Percentiles rank a stretch among this genome's conserved stretches.
phyloP scores from a whole-genome alignment of 1,140 invertebrate species.

The Drosophila prosaltans region DNA sequence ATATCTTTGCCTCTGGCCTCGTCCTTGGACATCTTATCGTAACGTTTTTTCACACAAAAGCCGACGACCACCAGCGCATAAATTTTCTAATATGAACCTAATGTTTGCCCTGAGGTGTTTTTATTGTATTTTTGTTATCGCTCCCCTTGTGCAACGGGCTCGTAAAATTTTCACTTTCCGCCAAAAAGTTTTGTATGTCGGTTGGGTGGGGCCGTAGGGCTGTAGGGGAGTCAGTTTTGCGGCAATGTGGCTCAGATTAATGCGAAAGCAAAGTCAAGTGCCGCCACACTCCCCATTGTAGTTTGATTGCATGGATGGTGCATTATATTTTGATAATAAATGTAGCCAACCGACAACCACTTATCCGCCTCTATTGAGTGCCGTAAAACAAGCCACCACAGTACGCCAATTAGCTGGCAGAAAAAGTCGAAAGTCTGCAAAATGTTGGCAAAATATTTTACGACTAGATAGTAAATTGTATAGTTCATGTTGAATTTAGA shows the following conservation, averaged over 20 bases:
- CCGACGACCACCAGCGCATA: conserved; percentile 22
- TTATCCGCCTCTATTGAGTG: conserved; percentile 22
- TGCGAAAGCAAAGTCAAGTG: conserved; percentile 20
- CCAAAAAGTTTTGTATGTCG: conserved; percentile 17
- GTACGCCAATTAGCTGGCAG: conserved; percentile 6
- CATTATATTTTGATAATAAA: conserved; percentile 18
- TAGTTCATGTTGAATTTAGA: conserved; percentile 12
- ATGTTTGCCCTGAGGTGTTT: conserved; percentile 44
- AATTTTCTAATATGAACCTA: conserved; percentile 38
- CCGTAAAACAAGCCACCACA: conserved; percentile 18
- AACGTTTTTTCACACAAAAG: conserved; percentile 21
- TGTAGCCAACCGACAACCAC: conserved; percentile 4
- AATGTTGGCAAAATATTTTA: not conserved
- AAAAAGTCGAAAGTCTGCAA: not conserved
- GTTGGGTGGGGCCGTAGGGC: not conserved
- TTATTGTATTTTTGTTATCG: conserved; percentile 50
- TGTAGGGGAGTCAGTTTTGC: too few species aligned
- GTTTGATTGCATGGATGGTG: conserved; percentile 21
- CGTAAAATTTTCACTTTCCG: conserved; percentile 54
- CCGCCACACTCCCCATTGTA: conserved; percentile 12
- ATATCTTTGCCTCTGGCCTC: not conserved
- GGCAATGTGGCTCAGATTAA: not conserved
- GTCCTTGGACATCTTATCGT: conserved; percentile 11
- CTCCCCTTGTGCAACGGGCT: conserved; percentile 34
- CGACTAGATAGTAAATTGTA: not conserved